Evolutionary conservation across 2,797 vertebrate genomes (phyloP), one percentile per base, ranked within the genome.

Genomic region (Neostethus bicornis): DNA sequence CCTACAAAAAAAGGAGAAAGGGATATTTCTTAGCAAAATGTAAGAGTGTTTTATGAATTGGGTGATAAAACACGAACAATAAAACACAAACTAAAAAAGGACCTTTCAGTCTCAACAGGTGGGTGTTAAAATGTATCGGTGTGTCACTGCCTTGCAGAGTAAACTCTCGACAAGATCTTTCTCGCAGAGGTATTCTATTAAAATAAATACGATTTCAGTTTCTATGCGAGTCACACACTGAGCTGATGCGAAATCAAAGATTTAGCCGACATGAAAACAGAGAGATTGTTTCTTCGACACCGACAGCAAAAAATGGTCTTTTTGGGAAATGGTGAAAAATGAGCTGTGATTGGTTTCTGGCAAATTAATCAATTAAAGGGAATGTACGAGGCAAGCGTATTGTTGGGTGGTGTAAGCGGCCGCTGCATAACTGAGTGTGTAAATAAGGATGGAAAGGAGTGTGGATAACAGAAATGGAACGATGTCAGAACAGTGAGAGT

Each of bases 1-100:
- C 96, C 96, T 89, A 73, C 90, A 73, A 63, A 62, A 60, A 54
- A 21, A 59, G 46, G 65, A 68, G 42, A 20, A 17, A 5, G 21
- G 25, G 54, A 29, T 16, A 5, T 21, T 44, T 44, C 37, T 13
- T 43, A 51, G 37, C 42, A 16, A 3, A 19, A 37, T 51, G 13
- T 41, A 48, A 32, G 54, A 52, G 37, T 35, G 4, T 23, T 66
- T 61, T 45, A n/a, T 32, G 42, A 34, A 19, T 61, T 46, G 50
- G 57, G 57, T 59, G 58, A 66, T 67, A 76, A 73, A 71, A 60
- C 46, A 76, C 52, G 73, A 29, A 37, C 48, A 42, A 63, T 71
- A 34, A 70, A 68, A 46, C 24, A 59, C 51, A 48, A 52, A 11
- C 20, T 2, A 12, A 41, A 12, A 41, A 37, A 38, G 50, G 29